These are phyloP conservation scores for Apogon hyalosoma DNA, from an alignment of 2,797 vertebrate species.

Conservation along the genomic window DNA sequence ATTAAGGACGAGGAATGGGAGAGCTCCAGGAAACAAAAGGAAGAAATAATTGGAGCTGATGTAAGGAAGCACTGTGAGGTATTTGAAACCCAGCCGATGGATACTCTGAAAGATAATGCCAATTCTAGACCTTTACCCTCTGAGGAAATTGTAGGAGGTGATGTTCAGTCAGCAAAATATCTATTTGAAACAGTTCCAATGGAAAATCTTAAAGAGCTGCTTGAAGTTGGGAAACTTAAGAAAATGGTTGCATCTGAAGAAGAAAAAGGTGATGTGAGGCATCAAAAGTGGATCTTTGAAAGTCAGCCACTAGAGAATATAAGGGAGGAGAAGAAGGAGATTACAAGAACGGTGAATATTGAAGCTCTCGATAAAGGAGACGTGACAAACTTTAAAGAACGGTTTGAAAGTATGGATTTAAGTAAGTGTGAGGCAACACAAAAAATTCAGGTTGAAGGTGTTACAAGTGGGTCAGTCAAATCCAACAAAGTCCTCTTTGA, in stretches of 20 bases:
- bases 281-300: slow-evolving; percentile 93
- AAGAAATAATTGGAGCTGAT: slow-evolving; percentile 89
- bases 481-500: slow-evolving; percentile 93
- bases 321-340: slow-evolving; percentile 89
- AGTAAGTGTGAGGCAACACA: slow-evolving; percentile 86
- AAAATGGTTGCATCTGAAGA: slow-evolving; percentile 87
- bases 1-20: slow-evolving; percentile 91
- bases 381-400: slow-evolving; percentile 88
- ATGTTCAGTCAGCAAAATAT: slow-evolving; percentile 88
- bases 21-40: slow-evolving; percentile 78
- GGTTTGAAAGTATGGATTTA: slow-evolving; percentile 91
- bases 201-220: slow-evolving; percentile 89
- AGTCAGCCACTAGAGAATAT: slow-evolving; percentile 91
- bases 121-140: slow-evolving; percentile 72
- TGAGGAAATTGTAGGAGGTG: slow-evolving; percentile 90
- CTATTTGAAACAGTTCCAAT: slow-evolving; percentile 92
- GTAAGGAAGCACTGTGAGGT: slow-evolving; percentile 90
- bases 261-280: slow-evolving; percentile 91
- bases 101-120: slow-evolving; percentile 86
- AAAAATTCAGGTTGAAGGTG: slow-evolving; percentile 90
- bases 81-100: slow-evolving; percentile 92
- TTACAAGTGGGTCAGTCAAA: slow-evolving; percentile 88
- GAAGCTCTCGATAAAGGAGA: slow-evolving; percentile 90
- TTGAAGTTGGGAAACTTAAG: slow-evolving; percentile 88
- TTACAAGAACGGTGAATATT: slow-evolving; percentile 87